These are phyloP conservation scores for Pristionchus entomophagus DNA, from an alignment of 2,888 invertebrate genomes.

Conservation along the genomic window DNA sequence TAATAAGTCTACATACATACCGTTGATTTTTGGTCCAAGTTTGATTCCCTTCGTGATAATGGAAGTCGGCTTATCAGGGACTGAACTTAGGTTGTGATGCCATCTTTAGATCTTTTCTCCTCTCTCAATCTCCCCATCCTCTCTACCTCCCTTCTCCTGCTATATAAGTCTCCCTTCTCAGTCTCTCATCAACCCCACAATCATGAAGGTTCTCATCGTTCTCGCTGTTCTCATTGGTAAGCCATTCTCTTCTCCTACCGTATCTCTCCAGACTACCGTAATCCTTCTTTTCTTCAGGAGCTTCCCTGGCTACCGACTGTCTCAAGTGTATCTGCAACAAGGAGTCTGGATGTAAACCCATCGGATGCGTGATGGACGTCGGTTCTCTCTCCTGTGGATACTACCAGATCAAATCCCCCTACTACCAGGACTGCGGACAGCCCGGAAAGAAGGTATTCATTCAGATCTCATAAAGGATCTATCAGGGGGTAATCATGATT, in stretches of 20 bases:
- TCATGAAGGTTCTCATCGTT: slow-evolving; percentile 41
- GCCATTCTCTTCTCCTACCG: neutral
- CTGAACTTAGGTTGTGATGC: neutral
- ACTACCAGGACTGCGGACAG: too few relatives aligned
- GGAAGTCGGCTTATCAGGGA: neutral
- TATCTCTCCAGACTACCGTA: too few relatives aligned
- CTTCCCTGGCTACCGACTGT: too few relatives aligned
- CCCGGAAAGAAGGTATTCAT: slow-evolving; percentile 53
- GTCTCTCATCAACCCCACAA: neutral
- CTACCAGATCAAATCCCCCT: too few relatives aligned
- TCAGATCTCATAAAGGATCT: neutral
- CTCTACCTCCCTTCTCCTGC: neutral
- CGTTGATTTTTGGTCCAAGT: too few relatives aligned
- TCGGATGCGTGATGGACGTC: slow-evolving; percentile 61
- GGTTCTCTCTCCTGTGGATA: slow-evolving; percentile 64
- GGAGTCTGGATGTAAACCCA: too few relatives aligned
- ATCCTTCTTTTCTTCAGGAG: slow-evolving; percentile 24
- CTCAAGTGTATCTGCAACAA: too few relatives aligned
- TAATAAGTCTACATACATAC: too few relatives aligned
- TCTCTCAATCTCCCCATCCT: neutral
- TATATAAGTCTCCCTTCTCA: neutral
- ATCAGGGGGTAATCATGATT: neutral
- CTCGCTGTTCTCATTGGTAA: slow-evolving; percentile 37
- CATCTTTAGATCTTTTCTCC: neutral
- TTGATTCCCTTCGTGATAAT: neutral